Conservation (phyloP, 2,888 invertebrate genomes). For the Sesamia inferens region DNA sequence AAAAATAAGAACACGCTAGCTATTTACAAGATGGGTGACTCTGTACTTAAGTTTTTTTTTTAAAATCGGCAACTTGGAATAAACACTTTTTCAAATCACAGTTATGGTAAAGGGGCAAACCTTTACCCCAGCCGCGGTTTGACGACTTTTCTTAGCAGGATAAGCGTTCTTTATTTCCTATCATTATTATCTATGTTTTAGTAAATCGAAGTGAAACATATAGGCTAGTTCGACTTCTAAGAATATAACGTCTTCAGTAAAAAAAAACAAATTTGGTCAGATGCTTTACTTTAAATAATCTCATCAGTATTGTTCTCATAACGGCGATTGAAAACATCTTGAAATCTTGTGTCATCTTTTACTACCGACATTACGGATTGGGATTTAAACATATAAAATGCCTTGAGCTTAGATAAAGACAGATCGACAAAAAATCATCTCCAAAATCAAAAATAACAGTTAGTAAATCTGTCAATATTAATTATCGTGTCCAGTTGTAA, state of each 20-base stretch:
- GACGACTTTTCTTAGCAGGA: background rate
- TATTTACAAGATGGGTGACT: slow-evolving; percentile 10
- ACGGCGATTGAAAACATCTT: too few species aligned
- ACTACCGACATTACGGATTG: background rate
- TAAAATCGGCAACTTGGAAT: slow-evolving; percentile 7
- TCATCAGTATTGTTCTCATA: background rate
- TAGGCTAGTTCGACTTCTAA: background rate
- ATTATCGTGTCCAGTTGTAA: slow-evolving; percentile 54
- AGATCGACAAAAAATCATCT: slow-evolving; percentile 12
- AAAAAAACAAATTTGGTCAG: background rate
- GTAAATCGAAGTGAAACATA: background rate
- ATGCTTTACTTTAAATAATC: background rate
- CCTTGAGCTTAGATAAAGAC: background rate
- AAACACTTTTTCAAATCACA: background rate
- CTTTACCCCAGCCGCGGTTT: too few species aligned
- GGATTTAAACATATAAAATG: background rate
- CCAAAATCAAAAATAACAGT: slow-evolving; percentile 20
- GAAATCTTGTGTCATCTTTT: too few species aligned
- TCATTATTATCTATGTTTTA: background rate
- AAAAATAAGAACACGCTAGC: slow-evolving; percentile 36
- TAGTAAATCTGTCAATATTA: slow-evolving; percentile 59
- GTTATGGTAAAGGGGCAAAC: background rate
- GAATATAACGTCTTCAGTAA: background rate
- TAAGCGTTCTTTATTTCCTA: background rate
- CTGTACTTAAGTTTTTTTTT: slow-evolving; percentile 25